A percentile compares a stretch with the other conserved stretches of the same genome.
Conservation (phyloP, 2,888 invertebrate genomes). For the Spisula subtruncata region DNA sequence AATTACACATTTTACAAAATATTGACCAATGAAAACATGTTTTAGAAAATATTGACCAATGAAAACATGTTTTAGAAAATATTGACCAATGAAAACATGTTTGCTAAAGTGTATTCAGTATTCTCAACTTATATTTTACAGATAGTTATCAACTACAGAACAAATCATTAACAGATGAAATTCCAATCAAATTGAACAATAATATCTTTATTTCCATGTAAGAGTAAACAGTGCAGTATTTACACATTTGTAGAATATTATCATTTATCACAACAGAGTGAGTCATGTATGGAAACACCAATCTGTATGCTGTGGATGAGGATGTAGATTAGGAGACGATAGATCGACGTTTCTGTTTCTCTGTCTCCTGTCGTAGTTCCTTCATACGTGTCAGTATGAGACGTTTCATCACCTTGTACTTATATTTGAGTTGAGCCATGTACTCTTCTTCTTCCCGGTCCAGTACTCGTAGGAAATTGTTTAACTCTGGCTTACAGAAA, state of each 20-base stretch:
- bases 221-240: not conserved
- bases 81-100: no score
- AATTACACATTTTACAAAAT: no score
- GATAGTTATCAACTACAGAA: no score
- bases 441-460: conserved; percentile 89
- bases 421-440: conserved; percentile 88
- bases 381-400: conserved; percentile 81
- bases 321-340: conserved; percentile 58
- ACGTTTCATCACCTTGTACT: conserved; percentile 87
- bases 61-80: no score
- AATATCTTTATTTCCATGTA: not conserved
- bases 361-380: conserved; percentile 79
- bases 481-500: conserved; percentile 89
- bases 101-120: no score
- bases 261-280: not conserved
- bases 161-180: not conserved
- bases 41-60: no score
- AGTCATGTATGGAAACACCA: conserved; percentile 2
- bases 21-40: no score
- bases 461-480: conserved; percentile 89
- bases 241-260: conserved; percentile 2
- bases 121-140: no score
- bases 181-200: conserved; percentile 5
- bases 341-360: conserved; percentile 66
- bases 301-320: conserved; percentile 39